Evolutionary conservation across 2,888 invertebrate species (phyloP), one percentile per base, ranked within the genome.

Genomic region (Dioctria rufipes): DNA sequence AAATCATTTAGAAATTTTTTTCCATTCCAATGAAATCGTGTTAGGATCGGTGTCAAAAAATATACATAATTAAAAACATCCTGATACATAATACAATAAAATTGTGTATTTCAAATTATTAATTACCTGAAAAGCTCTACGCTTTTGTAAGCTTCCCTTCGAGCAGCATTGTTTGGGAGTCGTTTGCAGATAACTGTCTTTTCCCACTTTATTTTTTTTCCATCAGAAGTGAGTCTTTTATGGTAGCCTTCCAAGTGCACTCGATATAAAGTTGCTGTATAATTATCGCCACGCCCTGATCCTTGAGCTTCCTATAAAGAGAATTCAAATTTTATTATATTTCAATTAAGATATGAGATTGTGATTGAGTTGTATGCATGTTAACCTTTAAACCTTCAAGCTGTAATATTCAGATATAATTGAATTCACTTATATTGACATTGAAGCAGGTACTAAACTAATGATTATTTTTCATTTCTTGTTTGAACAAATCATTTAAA

Each of bases 221-320:
- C 87, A 43, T 83, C 84, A 67, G 86, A 86, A 4, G 9, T 11
- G 11, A 83, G 78, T 77, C 83, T 82, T 42, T 86, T 85, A 8
- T 86, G 84, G 67, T 86, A 86, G 49, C 94, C 94, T 84, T 90
- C 92, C 3, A 93, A 87, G 0, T 91, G 89, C 80, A 94, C 90
- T 11, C 94, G 91, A 87, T 94, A 94, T 5, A 94, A 89, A 90
- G 93, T 93, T 6, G 94, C 93, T 0, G 94, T 94, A 85, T 94
- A 94, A 87, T 94, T 94, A 85, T 94, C 94, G 0, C 94, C 94
- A 77, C 94, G 90, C 80, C 92, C 93, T 0, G 94, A 92, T n/a
- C 94, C 94, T 3, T 91, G 92, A 13, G 92, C 92, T 82, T 93
- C 92, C 91, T 94, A 80, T 4, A 60, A 60, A 60, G n/a, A 13